phyloP scores from a whole-genome alignment of 2,888 invertebrate genomes.

The Drosophila mettleri region DNA sequence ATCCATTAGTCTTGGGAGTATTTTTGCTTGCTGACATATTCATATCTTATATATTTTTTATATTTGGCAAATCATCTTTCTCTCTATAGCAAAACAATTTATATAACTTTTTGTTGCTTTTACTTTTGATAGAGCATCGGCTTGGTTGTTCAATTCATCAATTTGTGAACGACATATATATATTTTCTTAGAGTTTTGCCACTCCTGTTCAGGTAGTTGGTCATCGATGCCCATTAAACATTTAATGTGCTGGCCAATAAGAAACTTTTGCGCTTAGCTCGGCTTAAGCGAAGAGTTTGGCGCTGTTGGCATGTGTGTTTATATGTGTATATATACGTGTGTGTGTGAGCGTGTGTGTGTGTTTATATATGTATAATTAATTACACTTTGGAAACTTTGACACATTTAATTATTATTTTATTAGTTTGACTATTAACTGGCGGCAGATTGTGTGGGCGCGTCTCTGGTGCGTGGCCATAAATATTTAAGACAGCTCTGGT shows the following conservation, averaged over 20 bases:
- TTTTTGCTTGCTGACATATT: too few species aligned
- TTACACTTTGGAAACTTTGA: constrained; percentile 76
- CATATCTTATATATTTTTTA: too few species aligned
- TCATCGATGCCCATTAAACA: constrained; percentile 61
- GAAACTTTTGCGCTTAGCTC: constrained; percentile 57
- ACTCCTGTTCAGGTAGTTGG: constrained; percentile 51
- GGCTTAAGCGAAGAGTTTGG: constrained; percentile 32
- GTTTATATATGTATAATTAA: constrained; percentile 73
- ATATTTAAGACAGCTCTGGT: constrained; percentile 34
- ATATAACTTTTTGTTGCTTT: background rate
- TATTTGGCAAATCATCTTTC: background rate
- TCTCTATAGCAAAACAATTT: background rate
- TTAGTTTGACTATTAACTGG: constrained; percentile 65
- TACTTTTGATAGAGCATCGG: constrained; percentile 1
- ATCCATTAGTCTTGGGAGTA: too few species aligned
- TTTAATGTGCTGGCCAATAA: constrained; percentile 59
- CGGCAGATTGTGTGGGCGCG: constrained; percentile 32
- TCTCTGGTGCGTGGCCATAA: constrained; percentile 43
- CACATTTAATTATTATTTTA: constrained; percentile 81
- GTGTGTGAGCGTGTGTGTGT: constrained; percentile 7
- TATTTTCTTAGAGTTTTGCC: constrained; percentile 26
- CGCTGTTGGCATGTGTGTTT: constrained; percentile 5
- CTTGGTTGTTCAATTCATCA: background rate
- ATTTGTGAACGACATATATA: background rate
- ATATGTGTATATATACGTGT: background rate